Evolutionary conservation across 2,888 invertebrate genomes (phyloP).

Genomic region (Liodrosophila aerea): DNA sequence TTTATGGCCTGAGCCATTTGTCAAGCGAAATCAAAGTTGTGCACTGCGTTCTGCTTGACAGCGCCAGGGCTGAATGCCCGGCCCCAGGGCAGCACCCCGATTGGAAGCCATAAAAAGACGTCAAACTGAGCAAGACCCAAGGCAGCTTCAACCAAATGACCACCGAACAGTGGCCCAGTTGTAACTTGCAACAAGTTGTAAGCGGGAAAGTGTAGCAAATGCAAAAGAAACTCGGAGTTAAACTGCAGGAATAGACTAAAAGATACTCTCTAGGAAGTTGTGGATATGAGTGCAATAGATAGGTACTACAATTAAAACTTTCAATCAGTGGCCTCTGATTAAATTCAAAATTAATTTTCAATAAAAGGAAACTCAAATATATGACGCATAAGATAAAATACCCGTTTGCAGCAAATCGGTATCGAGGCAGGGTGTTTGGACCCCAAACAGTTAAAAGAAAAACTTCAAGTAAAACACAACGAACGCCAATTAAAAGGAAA

Average conservation of each 20-base stretch:
- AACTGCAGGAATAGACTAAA: slow-evolving; percentile 2
- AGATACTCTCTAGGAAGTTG: background rate
- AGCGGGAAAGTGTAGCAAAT: slow-evolving; percentile 58
- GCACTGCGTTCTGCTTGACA: slow-evolving; percentile 54
- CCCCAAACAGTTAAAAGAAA: slow-evolving; percentile 17
- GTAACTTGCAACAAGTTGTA: slow-evolving; percentile 66
- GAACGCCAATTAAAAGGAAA: slow-evolving; percentile 67
- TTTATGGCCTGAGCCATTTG: slow-evolving; percentile 55
- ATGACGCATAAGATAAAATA: too few species aligned
- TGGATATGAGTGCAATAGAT: too few species aligned
- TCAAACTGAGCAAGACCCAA: slow-evolving; percentile 8
- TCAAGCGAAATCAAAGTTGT: slow-evolving; percentile 59
- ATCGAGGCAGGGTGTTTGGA: too few species aligned
- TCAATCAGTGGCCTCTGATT: too few species aligned
- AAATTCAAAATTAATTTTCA: too few species aligned
- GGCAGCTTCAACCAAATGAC: background rate
- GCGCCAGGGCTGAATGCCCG: slow-evolving; percentile 1
- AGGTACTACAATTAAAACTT: too few species aligned
- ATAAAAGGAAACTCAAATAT: too few species aligned
- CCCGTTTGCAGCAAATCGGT: slow-evolving; percentile 1
- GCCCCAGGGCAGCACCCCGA: slow-evolving; percentile 14
- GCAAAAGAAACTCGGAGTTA: slow-evolving; percentile 15
- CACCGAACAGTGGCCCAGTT: slow-evolving; percentile 66
- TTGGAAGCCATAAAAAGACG: slow-evolving; percentile 57
- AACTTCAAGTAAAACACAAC: slow-evolving; percentile 52